Conservation (phyloP, 2,113 vertebrate species). For the Hepsetus odoe region DNA sequence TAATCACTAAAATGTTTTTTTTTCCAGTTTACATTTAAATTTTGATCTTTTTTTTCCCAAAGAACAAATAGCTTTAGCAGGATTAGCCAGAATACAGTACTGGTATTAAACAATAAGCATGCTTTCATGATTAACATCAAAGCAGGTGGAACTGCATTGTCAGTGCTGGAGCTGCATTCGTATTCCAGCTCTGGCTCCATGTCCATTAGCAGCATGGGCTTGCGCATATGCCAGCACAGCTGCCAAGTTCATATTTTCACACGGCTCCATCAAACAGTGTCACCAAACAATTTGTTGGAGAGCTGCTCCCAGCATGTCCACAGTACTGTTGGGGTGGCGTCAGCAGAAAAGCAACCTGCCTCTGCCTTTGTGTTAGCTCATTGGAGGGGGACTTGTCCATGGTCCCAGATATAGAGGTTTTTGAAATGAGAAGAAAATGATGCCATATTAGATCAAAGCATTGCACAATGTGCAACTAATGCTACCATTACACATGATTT, state of each 20-base stretch:
- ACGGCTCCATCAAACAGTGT: slow-evolving; percentile 47
- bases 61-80: background rate
- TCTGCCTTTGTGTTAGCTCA: slow-evolving; percentile 11
- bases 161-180: slow-evolving; percentile 3
- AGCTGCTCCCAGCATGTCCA: slow-evolving; percentile 33
- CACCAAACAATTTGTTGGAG: slow-evolving; percentile 45
- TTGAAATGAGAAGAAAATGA: background rate
- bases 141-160: slow-evolving; percentile 6
- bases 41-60: no score
- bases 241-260: slow-evolving; percentile 49
- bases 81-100: background rate
- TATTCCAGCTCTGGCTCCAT: slow-evolving; percentile 24
- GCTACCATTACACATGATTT: background rate
- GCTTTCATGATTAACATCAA: background rate
- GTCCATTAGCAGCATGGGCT: slow-evolving; percentile 29
- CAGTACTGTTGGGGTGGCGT: slow-evolving; percentile 6
- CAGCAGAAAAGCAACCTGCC: background rate
- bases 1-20: no score
- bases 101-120: background rate
- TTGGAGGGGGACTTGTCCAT: background rate
- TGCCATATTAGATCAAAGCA: background rate
- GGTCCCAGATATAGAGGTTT: background rate
- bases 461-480: background rate
- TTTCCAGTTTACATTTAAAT: no score
- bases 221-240: slow-evolving; percentile 41